These are phyloP conservation scores for Ophonus ardosiacus DNA, from an alignment of 2,888 invertebrate species.

Conservation along the genomic window DNA sequence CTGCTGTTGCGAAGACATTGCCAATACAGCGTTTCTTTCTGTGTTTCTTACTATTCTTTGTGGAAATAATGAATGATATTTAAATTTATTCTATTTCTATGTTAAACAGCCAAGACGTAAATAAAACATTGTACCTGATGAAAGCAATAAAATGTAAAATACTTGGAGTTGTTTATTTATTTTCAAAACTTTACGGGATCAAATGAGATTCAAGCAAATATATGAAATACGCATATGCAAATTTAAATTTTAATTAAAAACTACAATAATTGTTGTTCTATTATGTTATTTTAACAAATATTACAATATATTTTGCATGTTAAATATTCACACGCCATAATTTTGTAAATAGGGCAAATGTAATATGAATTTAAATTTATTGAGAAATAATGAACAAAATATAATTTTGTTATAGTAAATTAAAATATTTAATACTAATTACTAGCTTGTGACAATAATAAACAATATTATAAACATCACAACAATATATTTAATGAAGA, in stretches of 20 bases:
- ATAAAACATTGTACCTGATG: conserved; percentile 45
- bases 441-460: too few relatives aligned
- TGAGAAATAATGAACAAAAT: too few relatives aligned
- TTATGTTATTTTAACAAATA: too few relatives aligned
- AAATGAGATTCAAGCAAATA: background rate
- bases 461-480: too few relatives aligned
- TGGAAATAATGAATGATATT: conserved; percentile 56
- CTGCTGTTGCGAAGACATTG: conserved; percentile 2
- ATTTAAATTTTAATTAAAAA: background rate
- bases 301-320: too few relatives aligned
- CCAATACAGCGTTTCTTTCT: conserved; percentile 16
- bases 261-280: too few relatives aligned
- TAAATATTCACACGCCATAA: too few relatives aligned
- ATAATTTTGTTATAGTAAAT: too few relatives aligned
- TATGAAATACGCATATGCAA: background rate
- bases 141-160: conserved; percentile 54
- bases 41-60: conserved; percentile 34
- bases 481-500: too few relatives aligned
- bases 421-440: too few relatives aligned
- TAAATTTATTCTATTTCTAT: conserved; percentile 63
- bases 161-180: conserved; percentile 29
- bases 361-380: too few relatives aligned
- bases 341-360: too few relatives aligned
- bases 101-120: conserved; percentile 50
- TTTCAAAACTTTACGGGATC: background rate